phyloP scores from a whole-genome alignment of 2,113 vertebrate species.

The Trachemys scripta region DNA sequence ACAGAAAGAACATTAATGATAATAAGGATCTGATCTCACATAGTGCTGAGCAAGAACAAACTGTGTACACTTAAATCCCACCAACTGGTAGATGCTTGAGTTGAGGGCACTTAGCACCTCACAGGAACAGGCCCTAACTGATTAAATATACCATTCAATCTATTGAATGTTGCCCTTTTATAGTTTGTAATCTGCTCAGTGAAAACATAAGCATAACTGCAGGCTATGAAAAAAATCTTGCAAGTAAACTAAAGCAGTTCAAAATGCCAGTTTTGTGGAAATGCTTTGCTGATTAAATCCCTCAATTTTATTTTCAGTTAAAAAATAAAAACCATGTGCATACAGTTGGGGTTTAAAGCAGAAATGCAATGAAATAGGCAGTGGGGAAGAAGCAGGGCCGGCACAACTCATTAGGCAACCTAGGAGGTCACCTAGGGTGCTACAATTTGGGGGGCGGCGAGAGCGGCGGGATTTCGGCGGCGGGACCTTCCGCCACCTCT shows the following conservation, averaged over 20 bases:
- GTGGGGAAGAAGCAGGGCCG: background rate
- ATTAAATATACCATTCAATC: background rate
- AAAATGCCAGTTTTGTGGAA: background rate
- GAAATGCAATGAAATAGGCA: background rate
- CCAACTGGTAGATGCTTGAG: background rate
- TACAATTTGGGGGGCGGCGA: too few species aligned
- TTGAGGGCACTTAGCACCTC: background rate
- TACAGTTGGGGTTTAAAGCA: background rate
- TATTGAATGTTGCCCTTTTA: background rate
- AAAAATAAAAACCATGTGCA: background rate
- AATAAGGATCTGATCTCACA: background rate
- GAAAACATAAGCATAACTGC: background rate
- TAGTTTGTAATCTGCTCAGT: accelerated
- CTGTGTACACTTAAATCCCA: background rate
- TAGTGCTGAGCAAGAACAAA: background rate
- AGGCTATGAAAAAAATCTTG: background rate
- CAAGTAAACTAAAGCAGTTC: background rate
- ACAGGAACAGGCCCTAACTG: background rate
- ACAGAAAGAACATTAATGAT: background rate
- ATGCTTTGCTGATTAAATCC: background rate
- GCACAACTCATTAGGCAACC: too few species aligned
- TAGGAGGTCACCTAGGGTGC: too few species aligned
- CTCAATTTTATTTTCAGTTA: background rate
- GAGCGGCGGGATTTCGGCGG: too few species aligned
- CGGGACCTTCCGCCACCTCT: too few species aligned